phyloP scores from a whole-genome alignment of 2,888 invertebrate species.

The Stratiomys singularior region DNA sequence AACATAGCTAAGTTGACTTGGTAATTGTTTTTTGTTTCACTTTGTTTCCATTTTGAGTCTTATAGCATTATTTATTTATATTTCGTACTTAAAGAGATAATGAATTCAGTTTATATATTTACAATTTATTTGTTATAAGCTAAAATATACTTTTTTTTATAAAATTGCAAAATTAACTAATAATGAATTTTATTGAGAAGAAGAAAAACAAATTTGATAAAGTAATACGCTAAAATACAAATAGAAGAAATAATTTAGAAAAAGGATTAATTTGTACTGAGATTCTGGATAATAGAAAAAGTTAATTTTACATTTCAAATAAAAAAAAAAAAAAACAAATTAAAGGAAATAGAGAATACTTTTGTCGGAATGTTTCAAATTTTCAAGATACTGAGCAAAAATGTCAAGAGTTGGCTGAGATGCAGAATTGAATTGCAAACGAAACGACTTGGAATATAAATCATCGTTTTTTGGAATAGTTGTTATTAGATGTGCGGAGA shows the following conservation, averaged over 20 bases:
- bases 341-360: not conserved
- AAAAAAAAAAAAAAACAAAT: not conserved
- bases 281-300: not conserved
- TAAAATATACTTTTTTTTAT: not conserved
- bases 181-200: not conserved
- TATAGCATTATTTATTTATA: not conserved
- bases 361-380: not conserved
- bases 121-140: not conserved
- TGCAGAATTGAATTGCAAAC: not conserved
- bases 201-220: not conserved
- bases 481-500: no score
- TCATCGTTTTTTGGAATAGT: no score
- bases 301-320: not conserved
- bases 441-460: no score
- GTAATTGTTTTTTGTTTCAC: constrained; percentile 3
- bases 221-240: not conserved
- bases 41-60: not conserved
- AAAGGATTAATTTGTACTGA: not conserved
- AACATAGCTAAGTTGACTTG: constrained; percentile 2
- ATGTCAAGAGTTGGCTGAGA: not conserved
- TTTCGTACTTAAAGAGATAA: not conserved
- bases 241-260: not conserved
- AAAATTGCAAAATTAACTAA: not conserved
- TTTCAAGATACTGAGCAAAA: not conserved
- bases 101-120: constrained; percentile 7